Conservation (phyloP, 2,888 invertebrate species). For the Parascotia fuliginaria region DNA sequence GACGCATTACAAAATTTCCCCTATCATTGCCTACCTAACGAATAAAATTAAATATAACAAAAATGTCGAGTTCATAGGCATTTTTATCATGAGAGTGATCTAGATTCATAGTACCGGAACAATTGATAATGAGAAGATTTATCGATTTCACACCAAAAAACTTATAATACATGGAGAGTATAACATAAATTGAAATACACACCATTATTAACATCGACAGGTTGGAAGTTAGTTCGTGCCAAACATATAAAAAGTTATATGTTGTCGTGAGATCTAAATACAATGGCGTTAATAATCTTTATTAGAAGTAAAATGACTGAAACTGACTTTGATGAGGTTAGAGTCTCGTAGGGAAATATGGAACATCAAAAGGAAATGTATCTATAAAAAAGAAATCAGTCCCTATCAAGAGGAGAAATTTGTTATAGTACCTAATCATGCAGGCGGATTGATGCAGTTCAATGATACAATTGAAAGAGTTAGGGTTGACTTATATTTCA, state of each 20-base stretch:
- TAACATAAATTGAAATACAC: slow-evolving; percentile 4
- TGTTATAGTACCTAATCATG: no score
- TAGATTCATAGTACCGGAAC: not conserved
- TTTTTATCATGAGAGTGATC: not conserved
- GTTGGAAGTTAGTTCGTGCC: slow-evolving; percentile 1
- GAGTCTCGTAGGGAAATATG: not conserved
- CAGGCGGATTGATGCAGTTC: no score
- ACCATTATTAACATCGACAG: slow-evolving; percentile 2
- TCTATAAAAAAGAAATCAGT: no score
- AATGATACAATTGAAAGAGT: no score
- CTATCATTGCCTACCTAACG: no score
- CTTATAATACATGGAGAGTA: not conserved
- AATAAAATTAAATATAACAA: no score
- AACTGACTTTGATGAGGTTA: slow-evolving; percentile 17
- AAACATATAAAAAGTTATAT: slow-evolving; percentile 15
- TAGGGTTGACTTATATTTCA: no score
- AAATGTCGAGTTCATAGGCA: not conserved
- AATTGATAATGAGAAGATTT: not conserved
- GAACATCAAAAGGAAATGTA: not conserved
- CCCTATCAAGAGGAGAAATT: no score
- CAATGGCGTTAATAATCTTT: slow-evolving; percentile 48
- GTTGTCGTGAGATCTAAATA: slow-evolving; percentile 39
- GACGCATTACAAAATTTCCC: no score
- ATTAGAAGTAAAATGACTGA: slow-evolving; percentile 39
- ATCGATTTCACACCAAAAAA: slow-evolving; percentile 1